Base-by-base conservation (phyloP, 2,797 vertebrate species). In the Paratrypauchen microcephalus region DNA sequence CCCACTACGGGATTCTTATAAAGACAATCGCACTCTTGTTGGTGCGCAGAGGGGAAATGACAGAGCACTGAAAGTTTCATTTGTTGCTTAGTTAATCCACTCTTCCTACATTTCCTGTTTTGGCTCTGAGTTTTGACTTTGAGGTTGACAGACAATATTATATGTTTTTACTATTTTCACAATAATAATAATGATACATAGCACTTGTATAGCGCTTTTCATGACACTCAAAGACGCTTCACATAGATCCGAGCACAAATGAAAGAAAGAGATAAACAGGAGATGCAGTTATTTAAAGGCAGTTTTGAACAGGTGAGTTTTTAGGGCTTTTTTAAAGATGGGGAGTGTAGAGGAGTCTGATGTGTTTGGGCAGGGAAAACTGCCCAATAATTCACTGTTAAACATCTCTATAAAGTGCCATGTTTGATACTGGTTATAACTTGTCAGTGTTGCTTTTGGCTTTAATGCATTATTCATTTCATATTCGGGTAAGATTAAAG, bases 1-100 rank as follows among this genome's bases (percentile, higher is more conserved):
- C 77, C 77, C 77, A 76, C 73, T 81, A 66, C 78, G 80, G 5
- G 5, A 18, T 32, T 36, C 76, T 54, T 69, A 65, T 65, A 77
- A 45, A 86, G 84, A 89, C 86, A 88, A 81, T 81, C 70, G 66
- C 66, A 73, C 79, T 65, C 74, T 84, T 89, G 81, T 89, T 82
- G 72, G 61, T 75, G 64, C 64, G 59, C 23, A 59, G 71, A 62
- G 68, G 57, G 64, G 68, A 30, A 68, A 30, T 71, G 77, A 75
- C 83, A 80, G 74, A 69, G 78, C 71, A 77, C 77, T 52, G 58
- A 79, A 66, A 71, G 66, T 54, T 41, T 66, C 56, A 54, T 23
- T 21, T 56, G 15, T 24, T 69, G 45, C 23, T 16, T 28, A 52
- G 28, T 64, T 73, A 66, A 65, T 30, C 50, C 65, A 64, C 24